Conservation (phyloP, 2,113 vertebrate genomes). For the Sylvicapra grimmia region DNA sequence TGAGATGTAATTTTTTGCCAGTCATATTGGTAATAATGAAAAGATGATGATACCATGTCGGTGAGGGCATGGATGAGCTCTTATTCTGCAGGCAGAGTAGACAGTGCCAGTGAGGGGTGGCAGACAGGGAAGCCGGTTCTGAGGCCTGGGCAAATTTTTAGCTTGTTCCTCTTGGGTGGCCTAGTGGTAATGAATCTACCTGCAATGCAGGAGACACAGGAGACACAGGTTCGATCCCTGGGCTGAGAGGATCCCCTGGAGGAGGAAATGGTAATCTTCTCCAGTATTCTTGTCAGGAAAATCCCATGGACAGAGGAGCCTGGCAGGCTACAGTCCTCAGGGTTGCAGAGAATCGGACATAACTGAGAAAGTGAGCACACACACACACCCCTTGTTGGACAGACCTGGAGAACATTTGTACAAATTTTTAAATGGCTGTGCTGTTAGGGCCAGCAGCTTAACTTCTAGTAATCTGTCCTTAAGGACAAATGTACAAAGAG, state of each 20-base stretch:
- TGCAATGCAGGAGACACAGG: background rate
- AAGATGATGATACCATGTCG: background rate
- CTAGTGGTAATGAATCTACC: background rate
- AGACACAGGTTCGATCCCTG: background rate
- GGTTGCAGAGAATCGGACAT: background rate
- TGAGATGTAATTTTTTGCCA: background rate
- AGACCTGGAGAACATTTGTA: background rate
- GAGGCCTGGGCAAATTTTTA: background rate
- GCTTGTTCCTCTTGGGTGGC: background rate
- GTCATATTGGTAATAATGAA: background rate
- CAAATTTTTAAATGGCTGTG: background rate
- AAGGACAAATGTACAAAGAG: background rate
- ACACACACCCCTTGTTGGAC: background rate
- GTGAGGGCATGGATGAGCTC: background rate
- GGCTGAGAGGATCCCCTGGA: background rate
- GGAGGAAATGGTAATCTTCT: background rate
- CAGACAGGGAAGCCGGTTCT: background rate
- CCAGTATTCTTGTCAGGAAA: background rate
- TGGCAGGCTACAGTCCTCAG: background rate
- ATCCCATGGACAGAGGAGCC: background rate
- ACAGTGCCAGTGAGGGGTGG: background rate
- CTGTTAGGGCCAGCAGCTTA: background rate
- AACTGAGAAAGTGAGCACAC: background rate
- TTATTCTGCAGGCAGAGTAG: background rate
- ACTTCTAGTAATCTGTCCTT: background rate